Conservation (phyloP, 1,140 invertebrate species). For the Mya arenaria region DNA sequence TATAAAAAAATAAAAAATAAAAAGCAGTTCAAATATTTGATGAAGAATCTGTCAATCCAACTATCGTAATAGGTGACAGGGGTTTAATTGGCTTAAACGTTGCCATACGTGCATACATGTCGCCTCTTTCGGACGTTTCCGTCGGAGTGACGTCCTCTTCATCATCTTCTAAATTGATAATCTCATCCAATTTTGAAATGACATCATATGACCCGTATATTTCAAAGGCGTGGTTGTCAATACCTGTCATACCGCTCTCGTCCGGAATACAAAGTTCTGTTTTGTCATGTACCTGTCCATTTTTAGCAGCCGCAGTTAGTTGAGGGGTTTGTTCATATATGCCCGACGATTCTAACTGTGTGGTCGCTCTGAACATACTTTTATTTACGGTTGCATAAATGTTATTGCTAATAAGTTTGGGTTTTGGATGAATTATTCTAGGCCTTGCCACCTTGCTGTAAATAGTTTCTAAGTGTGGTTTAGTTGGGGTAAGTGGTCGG, state of each 20-base stretch:
- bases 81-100: constrained; percentile 6
- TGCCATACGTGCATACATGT: constrained; percentile 11
- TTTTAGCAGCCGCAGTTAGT: neutral
- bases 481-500: neutral
- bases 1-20: too few species aligned
- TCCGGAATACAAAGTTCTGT: too few species aligned
- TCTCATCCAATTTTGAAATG: neutral
- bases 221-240: neutral
- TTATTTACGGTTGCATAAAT: constrained; percentile 49
- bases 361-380: constrained; percentile 26
- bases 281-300: neutral
- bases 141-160: constrained; percentile 14
- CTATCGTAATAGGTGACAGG: neutral
- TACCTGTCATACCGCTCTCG: neutral
- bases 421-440: neutral
- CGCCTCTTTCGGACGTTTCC: neutral
- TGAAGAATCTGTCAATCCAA: too few species aligned
- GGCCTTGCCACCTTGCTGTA: constrained; percentile 14
- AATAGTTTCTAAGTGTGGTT: constrained; percentile 4
- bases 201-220: neutral
- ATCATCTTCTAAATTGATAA: constrained; percentile 25
- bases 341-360: neutral
- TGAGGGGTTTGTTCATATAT: neutral
- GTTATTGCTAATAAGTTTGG: neutral
- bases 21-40: too few species aligned